Evolutionary conservation across 2,113 vertebrate genomes (phyloP), one percentile per base, ranked within the genome.

Genomic region (Syngnathoides biaculeatus): DNA sequence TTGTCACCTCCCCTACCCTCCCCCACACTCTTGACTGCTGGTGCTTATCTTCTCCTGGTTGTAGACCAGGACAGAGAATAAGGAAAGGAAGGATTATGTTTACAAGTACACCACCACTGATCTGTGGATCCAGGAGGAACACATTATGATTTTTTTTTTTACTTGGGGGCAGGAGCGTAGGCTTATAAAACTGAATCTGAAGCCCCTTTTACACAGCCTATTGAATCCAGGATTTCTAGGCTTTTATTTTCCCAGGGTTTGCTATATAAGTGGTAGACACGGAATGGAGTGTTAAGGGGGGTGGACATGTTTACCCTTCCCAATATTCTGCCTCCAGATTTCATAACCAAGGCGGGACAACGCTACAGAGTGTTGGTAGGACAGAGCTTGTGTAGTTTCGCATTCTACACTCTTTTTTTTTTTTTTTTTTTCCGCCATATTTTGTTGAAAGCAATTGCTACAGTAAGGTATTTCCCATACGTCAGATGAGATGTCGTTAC

Each of bases 51-150:
- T 74, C 67, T 73, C 53, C 76, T 73, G 62, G 68, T 64, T 77
- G 69, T 59, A 81, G 78, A 84, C 77, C 82, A 77, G 83, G 83
- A 82, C 65, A 1, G 83, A 79, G 77, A 83, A 83, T 70, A 71
- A 79, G 79, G 68, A 78, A 74, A 69, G 48, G 73, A 55, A 69
- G 69, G 30, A 20, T 61, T 64, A 53, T 72, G 76, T 84, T 80
- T 79, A 84, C 77, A 82, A 60, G 75, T 80, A 76, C 20, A n/a
- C 20, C 78, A 75, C 71, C 70, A 72, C 45, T 68, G n/a, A 68
- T 71, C 42, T 70, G 63, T 50, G 27, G 53, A 64, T 73, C 73
- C 66, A 50, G 67, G 74, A 71, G 38, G 48, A 73, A 76, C 27
- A 38, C 14, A 26, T 17, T 27, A 17, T 57, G 14, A 14, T 56